Base-by-base conservation (phyloP, 2,113 vertebrate genomes). In the Ranitomeya variabilis region DNA sequence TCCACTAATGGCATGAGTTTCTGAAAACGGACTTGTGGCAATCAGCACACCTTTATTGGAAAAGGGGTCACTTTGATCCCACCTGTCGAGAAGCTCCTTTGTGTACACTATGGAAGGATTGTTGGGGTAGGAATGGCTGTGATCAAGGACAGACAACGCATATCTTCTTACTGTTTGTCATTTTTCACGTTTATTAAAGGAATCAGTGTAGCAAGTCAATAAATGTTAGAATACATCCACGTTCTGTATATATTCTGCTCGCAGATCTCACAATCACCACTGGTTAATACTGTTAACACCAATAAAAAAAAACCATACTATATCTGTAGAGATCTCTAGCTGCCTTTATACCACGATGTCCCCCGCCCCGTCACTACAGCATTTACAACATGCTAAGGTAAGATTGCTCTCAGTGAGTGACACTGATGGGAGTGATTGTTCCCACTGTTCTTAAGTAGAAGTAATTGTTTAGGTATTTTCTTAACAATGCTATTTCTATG, bases 221-320 rank as follows among this genome's bases (percentile, higher is more conserved):
- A 81, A 59, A 62, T 31, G 59, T 81, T 81, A 62, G 80, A 81
- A 62, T 60, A 62, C 26, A 37, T 81, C n/a, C 13, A 31, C 59
- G 16, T 60, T 81, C 79, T 60, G 59, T 81, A 64, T 60, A 64
- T 10, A 82, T 31, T 45, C 37, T 45, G 37, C 37, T 45, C 37
- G 37, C 15, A 62, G 23, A 82, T 37, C 21, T 45, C 60, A 66
- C 80, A 66, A 64, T 66, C 80, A 82, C 12, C 59, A 83, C 59
- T 18, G 18, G 31, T 45, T 60, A 21, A 64, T 82, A 59, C 45
- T 14, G 23, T 64, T 6, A 83, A 37, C 67, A 37, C 52, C 26
- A 59, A 59, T 26, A 26, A 80, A 79, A 45, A 45, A 45, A 45
- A 45, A 80, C 3, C 15, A 62, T 62, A 81, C 26, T 26, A 11